These are phyloP conservation scores for Chymomyza procnemis DNA, from an alignment of 2,888 invertebrate genomes.

Conservation along the genomic window DNA sequence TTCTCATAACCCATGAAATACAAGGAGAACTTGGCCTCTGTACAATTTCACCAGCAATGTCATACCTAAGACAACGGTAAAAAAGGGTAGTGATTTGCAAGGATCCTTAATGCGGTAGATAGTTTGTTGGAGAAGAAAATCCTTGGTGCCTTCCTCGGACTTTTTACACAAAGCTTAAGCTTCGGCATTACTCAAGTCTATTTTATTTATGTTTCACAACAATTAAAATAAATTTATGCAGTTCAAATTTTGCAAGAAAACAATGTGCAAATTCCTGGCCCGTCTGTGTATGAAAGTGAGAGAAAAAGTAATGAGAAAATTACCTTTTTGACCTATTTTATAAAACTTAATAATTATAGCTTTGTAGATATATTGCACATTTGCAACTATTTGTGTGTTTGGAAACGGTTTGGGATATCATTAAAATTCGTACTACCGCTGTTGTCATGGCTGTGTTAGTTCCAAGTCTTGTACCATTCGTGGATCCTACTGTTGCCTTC, in stretches of 20 bases:
- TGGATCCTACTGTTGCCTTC: too few relatives aligned
- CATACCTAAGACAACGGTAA: conserved; percentile 95
- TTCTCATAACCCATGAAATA: conserved; percentile 96
- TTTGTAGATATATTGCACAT: too few relatives aligned
- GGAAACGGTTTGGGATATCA: too few relatives aligned
- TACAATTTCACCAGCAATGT: conserved; percentile 91
- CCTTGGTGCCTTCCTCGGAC: conserved; percentile 85
- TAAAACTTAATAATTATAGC: too few relatives aligned
- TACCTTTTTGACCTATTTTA: too few relatives aligned
- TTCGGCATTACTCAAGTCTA: conserved; percentile 84
- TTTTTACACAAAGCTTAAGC: conserved; percentile 85
- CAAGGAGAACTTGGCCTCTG: conserved; percentile 90
- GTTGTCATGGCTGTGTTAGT: too few relatives aligned
- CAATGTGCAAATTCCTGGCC: neutral
- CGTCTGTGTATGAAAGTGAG: neutral
- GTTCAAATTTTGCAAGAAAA: neutral
- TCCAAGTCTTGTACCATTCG: too few relatives aligned
- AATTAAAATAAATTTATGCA: neutral
- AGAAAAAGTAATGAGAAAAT: too few relatives aligned
- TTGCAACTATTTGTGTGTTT: too few relatives aligned
- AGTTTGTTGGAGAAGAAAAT: conserved; percentile 96
- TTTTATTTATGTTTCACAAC: conserved; percentile 29
- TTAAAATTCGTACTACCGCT: too few relatives aligned
- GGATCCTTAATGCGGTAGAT: conserved; percentile 98
- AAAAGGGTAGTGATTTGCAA: conserved; percentile 90